Evolutionary conservation across 2,113 vertebrate genomes (phyloP).

Genomic region (Struthidea cinerea): DNA sequence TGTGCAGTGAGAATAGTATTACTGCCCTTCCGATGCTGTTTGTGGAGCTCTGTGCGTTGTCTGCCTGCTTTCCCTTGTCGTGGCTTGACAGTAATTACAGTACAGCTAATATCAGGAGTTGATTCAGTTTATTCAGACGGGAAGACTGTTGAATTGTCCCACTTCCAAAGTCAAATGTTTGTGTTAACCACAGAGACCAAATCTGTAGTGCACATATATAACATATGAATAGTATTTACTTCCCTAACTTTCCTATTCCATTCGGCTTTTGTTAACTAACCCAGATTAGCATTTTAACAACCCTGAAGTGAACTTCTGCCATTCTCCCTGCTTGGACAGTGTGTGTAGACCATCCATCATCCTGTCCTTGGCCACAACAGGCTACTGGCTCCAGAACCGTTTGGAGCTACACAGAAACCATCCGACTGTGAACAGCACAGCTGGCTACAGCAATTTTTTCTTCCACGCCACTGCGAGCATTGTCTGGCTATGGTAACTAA

Average conservation of each 20-base stretch:
- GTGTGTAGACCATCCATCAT: constrained; percentile 81
- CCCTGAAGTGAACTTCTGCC: constrained; percentile 80
- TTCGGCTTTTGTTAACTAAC: constrained; percentile 74
- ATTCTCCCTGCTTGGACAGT: constrained; percentile 73
- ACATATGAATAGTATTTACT: constrained; percentile 45
- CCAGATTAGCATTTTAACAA: constrained; percentile 86
- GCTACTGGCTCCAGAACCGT: constrained; percentile 75
- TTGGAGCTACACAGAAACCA: constrained; percentile 75
- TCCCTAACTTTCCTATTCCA: constrained; percentile 64
- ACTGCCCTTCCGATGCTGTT: background rate
- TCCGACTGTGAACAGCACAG: constrained; percentile 82
- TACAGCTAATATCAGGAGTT: constrained; percentile 6
- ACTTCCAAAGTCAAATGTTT: constrained; percentile 36
- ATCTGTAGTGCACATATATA: constrained; percentile 20
- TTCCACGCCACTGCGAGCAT: constrained; percentile 77
- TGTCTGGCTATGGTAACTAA: constrained; percentile 83
- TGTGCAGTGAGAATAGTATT: constrained; percentile 1
- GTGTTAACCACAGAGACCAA: constrained; percentile 16
- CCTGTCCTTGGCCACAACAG: constrained; percentile 82
- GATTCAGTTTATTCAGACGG: background rate
- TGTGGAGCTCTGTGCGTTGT: background rate
- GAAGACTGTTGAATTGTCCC: constrained; percentile 17
- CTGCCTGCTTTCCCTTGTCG: background rate
- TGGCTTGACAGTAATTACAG: background rate
- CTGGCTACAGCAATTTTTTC: constrained; percentile 81